Evolutionary conservation across 2,113 vertebrate genomes (phyloP).

Genomic region (Melanocharis versteri): DNA sequence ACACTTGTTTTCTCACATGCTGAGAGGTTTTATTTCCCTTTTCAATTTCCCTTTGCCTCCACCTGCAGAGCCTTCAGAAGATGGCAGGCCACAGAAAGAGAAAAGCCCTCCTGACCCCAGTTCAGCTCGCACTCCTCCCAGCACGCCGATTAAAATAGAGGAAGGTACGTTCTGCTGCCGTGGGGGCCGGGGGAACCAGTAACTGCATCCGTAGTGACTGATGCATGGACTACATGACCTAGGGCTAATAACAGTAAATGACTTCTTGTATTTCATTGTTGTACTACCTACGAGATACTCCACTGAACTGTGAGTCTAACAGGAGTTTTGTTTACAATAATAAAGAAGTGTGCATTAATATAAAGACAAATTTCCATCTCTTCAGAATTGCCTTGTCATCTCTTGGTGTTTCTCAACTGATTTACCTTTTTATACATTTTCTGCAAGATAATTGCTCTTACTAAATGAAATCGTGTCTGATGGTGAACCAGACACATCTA

Average conservation of each 20-base stretch:
- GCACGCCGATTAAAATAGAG: constrained; percentile 84
- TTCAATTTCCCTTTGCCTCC: background rate
- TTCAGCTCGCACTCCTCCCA: constrained; percentile 83
- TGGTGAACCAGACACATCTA: background rate
- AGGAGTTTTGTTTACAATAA: background rate
- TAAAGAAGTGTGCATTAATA: constrained; percentile 31
- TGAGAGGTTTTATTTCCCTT: background rate
- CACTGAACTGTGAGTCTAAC: background rate
- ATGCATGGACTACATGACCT: background rate
- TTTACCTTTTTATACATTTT: background rate
- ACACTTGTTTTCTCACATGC: background rate
- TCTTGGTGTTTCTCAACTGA: background rate
- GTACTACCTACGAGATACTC: background rate
- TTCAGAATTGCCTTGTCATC: background rate
- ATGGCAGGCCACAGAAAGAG: constrained; percentile 73
- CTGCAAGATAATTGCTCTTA: background rate
- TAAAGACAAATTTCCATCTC: background rate
- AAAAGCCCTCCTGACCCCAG: constrained; percentile 64
- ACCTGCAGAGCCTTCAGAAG: constrained; percentile 74
- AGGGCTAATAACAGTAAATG: background rate
- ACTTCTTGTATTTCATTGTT: background rate
- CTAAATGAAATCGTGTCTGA: background rate
- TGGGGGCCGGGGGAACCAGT: background rate
- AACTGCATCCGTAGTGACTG: background rate
- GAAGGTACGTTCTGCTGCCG: constrained; percentile 81